phyloP scores from a whole-genome alignment of 2,797 vertebrate genomes.

The Anguilla anguilla region DNA sequence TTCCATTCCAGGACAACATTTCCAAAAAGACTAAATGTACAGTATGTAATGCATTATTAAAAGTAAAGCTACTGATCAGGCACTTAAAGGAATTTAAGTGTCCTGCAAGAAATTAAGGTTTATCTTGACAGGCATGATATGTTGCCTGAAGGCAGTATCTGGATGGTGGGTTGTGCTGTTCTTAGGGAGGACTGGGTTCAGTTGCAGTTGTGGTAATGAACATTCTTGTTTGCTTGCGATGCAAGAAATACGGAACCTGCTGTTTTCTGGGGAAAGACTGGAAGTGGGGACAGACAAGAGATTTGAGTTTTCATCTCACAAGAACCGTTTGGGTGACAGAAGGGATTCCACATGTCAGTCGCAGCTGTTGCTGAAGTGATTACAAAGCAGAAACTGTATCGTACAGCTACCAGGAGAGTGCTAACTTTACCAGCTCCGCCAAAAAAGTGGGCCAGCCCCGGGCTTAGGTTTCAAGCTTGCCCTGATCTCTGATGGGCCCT shows the following conservation, averaged over 20 bases:
- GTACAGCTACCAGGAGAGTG: conserved; percentile 55
- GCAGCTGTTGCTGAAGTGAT: conserved; percentile 76
- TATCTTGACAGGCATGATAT: neutral
- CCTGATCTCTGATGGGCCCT: neutral
- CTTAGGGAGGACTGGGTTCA: conserved; percentile 21
- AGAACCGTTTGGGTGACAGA: conserved; percentile 48
- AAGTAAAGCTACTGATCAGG: conserved; percentile 12
- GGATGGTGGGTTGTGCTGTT: neutral
- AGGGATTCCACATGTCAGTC: conserved; percentile 68
- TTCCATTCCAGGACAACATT: neutral
- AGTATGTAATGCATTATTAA: neutral
- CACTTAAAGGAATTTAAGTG: neutral
- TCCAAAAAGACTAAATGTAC: neutral
- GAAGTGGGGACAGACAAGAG: neutral
- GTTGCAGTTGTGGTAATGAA: conserved; percentile 16
- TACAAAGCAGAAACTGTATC: conserved; percentile 69
- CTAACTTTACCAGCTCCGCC: conserved; percentile 43
- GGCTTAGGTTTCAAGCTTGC: conserved; percentile 4
- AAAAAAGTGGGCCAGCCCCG: conserved; percentile 48
- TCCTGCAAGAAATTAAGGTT: neutral
- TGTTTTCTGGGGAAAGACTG: conserved; percentile 48
- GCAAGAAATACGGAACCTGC: conserved; percentile 56
- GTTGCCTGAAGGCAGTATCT: neutral
- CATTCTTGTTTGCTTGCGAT: conserved; percentile 48
- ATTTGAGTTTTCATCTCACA: neutral